phyloP scores from a whole-genome alignment of 2,888 invertebrate genomes.

The Megamerina dolium region DNA sequence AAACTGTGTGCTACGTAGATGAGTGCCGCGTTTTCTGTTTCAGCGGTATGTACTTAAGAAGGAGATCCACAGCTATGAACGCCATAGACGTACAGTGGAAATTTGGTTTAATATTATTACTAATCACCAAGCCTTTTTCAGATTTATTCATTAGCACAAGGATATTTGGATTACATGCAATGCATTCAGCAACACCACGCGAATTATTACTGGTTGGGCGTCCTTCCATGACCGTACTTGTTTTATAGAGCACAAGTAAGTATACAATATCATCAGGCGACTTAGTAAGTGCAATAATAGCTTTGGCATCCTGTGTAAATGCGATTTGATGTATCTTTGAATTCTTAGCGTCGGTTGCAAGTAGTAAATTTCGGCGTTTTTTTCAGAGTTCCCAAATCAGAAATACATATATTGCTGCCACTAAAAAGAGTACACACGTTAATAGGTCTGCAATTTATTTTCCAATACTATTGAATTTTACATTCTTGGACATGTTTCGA shows the following conservation, averaged over 20 bases:
- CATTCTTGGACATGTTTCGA: constrained; percentile 35
- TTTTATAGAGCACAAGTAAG: constrained; percentile 73
- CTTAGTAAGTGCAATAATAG: constrained; percentile 71
- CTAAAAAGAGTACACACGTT: constrained; percentile 54
- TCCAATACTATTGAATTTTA: constrained; percentile 14
- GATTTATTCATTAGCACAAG: constrained; percentile 64
- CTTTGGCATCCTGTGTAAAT: constrained; percentile 74
- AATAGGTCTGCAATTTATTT: too few species aligned
- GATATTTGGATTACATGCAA: constrained; percentile 55
- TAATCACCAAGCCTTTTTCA: constrained; percentile 54
- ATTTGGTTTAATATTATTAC: constrained; percentile 77
- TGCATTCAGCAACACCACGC: constrained; percentile 35
- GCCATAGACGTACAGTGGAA: constrained; percentile 68
- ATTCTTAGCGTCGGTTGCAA: constrained; percentile 53
- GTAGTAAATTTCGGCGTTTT: constrained; percentile 60
- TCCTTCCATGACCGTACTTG: constrained; percentile 43
- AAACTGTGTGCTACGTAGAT: too few species aligned
- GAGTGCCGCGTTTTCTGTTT: too few species aligned
- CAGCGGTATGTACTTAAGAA: too few species aligned
- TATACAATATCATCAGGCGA: constrained; percentile 62
- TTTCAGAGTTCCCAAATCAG: constrained; percentile 65
- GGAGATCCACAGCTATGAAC: constrained; percentile 77
- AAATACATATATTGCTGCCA: constrained; percentile 50
- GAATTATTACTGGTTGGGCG: constrained; percentile 35
- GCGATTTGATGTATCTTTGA: constrained; percentile 28